phyloP scores from a whole-genome alignment of 2,113 vertebrate species.

The Rhadina sibilatrix region DNA sequence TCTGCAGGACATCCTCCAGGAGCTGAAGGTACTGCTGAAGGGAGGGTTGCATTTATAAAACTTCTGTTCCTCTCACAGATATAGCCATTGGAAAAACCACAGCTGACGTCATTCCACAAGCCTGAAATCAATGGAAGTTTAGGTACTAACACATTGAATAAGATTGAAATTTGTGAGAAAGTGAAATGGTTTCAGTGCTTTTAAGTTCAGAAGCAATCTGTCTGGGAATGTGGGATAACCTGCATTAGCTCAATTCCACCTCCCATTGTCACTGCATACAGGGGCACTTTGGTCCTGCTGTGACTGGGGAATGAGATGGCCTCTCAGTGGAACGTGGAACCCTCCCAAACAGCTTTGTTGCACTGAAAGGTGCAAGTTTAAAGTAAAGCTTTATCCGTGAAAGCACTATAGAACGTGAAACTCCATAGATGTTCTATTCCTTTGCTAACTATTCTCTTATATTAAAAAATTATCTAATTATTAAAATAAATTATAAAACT shows the following conservation, averaged over 20 bases:
- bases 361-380: not conserved
- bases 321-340: not conserved
- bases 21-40: conserved; percentile 43
- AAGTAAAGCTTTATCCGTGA: not conserved
- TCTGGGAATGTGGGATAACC: not conserved
- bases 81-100: conserved; percentile 79
- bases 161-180: not conserved
- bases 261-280: not conserved
- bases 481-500: not conserved
- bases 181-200: not conserved
- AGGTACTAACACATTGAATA: not conserved
- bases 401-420: not conserved
- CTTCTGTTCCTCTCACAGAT: conserved; percentile 84
- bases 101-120: conserved; percentile 92
- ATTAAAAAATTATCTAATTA: not conserved
- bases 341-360: not conserved
- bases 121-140: conserved; percentile 65
- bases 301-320: not conserved
- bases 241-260: not conserved
- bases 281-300: not conserved
- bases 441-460: not conserved
- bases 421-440: not conserved
- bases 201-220: not conserved
- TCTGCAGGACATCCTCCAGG: conserved; percentile 83
- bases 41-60: conserved; percentile 75